Base-by-base conservation (phyloP, 1,140 invertebrate genomes). In the Drosophila tsacasi region DNA sequence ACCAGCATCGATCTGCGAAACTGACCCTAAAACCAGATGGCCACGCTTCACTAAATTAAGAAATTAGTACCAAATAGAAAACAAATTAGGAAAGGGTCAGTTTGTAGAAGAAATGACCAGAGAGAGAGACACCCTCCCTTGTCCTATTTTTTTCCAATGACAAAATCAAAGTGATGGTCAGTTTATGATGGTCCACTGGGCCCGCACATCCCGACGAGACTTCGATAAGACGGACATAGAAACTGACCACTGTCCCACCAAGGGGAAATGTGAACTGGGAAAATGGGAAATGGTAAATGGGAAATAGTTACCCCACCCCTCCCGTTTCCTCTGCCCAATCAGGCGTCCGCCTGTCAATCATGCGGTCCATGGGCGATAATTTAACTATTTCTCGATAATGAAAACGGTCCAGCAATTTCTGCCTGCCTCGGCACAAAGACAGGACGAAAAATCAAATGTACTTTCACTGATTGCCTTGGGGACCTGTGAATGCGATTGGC, bases 1-100 rank as follows among this genome's bases (percentile, higher is more conserved):
- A 72, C 81, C 82, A 81, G 82, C 81, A 84, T 84, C 62, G 62
- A 80, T 55, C 50, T 47, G 55, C 46, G 55, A 30, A 72, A 72
- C 44, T 60, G 69, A 73, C 69, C 82, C 81, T 77, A 61, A 60
- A 62, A 54, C 61, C 73, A 55, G 52, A 50, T 54, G 81, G 76
- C 49, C 40, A 63, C 40, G 59, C 82, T 66, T 63, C 67, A 59
- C 42, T 46, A 89, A 89, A 89, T 90, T 81, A 89, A 89, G 84
- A 89, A 89, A 89, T 89, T 89, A 89, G 84, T 89, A 76, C 74
- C 78, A 90, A 89, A 89, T 89, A 76, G 84, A 89, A 90, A 90
- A 90, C 81, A 90, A 89, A 89, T 89, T 89, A 90, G 85, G 81
- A 90, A 84, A 89, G 84, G 84, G 84, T 87, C 82, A 58, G 52